A percentile compares a stretch with the other conserved stretches of the same genome.
These are phyloP conservation scores for Synergus itoensis DNA, from an alignment of 2,888 invertebrate genomes.

Conservation along the genomic window DNA sequence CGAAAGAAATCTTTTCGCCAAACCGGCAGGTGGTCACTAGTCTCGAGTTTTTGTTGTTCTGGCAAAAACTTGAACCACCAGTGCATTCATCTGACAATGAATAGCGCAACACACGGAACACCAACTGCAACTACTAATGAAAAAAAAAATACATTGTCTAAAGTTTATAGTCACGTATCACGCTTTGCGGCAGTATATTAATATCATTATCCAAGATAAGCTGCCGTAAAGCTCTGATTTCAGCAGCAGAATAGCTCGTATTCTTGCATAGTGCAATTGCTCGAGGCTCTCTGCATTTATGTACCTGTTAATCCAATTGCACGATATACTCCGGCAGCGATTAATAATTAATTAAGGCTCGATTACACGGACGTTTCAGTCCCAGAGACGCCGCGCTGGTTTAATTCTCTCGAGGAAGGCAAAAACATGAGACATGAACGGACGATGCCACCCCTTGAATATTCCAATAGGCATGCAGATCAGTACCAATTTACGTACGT, in stretches of 20 bases:
- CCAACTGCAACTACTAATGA: not conserved
- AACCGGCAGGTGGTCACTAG: conserved; percentile 24
- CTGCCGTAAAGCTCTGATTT: conserved; percentile 21
- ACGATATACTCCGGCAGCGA: not conserved
- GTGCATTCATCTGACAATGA: conserved; percentile 16
- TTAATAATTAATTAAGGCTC: conserved; percentile 35
- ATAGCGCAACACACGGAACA: not conserved
- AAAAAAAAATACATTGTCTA: not conserved
- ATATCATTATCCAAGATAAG: not conserved
- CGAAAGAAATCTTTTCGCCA: conserved; percentile 30
- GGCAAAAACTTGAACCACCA: conserved; percentile 17
- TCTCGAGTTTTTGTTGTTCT: not conserved
- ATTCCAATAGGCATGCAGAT: conserved; percentile 29
- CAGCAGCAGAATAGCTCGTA: not conserved
- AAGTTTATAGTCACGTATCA: not conserved
- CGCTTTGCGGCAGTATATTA: not conserved
- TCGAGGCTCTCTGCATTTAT: not conserved
- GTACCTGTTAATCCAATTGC: conserved; percentile 36
- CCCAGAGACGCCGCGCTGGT: not conserved
- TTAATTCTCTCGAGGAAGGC: not conserved
- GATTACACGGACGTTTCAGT: conserved; percentile 1
- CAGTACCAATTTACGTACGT: not conserved
- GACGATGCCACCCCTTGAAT: not conserved
- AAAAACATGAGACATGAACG: not conserved
- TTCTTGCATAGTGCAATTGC: not conserved